A percentile compares a stretch with the other conserved stretches of the same genome.
Conservation (phyloP, 64 coral and sea anemone species). For the Pachyseris speciosa region DNA sequence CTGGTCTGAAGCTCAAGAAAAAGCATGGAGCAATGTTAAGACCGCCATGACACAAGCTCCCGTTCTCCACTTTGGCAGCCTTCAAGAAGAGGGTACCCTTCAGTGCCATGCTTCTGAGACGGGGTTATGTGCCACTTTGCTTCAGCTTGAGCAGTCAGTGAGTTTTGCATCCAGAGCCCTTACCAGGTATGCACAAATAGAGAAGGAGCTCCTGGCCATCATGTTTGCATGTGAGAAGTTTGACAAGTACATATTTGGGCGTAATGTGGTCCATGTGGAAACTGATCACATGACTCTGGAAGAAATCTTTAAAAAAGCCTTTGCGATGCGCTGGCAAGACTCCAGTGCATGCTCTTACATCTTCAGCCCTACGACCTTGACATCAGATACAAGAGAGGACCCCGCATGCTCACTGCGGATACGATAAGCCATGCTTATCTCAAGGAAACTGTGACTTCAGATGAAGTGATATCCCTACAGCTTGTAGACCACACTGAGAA, state of each 20-base stretch:
- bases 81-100: background rate
- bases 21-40: constrained; percentile 3
- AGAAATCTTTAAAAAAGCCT: background rate
- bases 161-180: background rate
- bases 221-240: background rate
- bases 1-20: background rate
- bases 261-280: background rate
- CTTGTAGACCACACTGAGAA: background rate
- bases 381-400: background rate
- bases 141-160: background rate
- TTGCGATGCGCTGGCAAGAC: background rate
- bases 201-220: background rate
- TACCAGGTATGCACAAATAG: background rate
- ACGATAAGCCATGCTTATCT: background rate
- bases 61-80: background rate
- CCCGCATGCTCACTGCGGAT: background rate
- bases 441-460: background rate
- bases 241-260: background rate
- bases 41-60: background rate
- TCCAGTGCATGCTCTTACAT: background rate
- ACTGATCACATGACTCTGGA: background rate
- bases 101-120: background rate
- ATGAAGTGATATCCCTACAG: background rate
- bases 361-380: background rate
- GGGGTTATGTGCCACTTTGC: background rate